Evolutionary conservation across 2,888 invertebrate species (phyloP).

Genomic region (Amphipyra berbera): DNA sequence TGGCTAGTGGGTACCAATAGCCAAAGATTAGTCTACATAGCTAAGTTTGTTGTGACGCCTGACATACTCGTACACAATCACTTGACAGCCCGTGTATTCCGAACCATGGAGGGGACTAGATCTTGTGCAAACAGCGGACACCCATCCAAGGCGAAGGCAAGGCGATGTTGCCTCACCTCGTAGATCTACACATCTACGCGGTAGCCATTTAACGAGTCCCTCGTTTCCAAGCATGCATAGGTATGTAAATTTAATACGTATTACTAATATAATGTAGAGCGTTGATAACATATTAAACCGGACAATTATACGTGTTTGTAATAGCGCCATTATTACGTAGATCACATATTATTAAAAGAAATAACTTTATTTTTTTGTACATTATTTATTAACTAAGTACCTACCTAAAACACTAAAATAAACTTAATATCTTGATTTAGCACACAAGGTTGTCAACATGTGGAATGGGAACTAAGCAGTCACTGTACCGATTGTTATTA

Average conservation of each 20-base stretch:
- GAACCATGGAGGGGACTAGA: conserved; percentile 22
- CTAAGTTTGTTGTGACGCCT: background rate
- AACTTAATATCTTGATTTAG: no score
- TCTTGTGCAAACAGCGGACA: conserved; percentile 38
- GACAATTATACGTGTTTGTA: background rate
- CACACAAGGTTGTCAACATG: no score
- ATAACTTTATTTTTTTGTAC: no score
- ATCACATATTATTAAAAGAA: no score
- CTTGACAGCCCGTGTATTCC: conserved; percentile 5
- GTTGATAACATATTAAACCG: conserved; percentile 1
- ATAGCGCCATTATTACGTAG: no score
- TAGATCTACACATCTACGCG: conserved; percentile 45
- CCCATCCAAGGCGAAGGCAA: conserved; percentile 55
- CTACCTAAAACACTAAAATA: no score
- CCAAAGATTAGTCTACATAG: background rate
- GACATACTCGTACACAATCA: conserved; percentile 5
- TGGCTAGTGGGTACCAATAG: no score
- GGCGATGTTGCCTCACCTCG: conserved; percentile 46
- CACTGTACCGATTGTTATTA: no score
- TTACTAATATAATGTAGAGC: conserved; percentile 13
- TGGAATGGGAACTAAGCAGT: no score
- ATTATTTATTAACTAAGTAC: no score
- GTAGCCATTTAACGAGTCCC: conserved; percentile 51
- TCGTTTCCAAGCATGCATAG: conserved; percentile 49
- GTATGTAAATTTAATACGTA: conserved; percentile 47